Evolutionary conservation across 2,113 vertebrate genomes (phyloP).

Genomic region (Protobothrops mucrosquamatus): DNA sequence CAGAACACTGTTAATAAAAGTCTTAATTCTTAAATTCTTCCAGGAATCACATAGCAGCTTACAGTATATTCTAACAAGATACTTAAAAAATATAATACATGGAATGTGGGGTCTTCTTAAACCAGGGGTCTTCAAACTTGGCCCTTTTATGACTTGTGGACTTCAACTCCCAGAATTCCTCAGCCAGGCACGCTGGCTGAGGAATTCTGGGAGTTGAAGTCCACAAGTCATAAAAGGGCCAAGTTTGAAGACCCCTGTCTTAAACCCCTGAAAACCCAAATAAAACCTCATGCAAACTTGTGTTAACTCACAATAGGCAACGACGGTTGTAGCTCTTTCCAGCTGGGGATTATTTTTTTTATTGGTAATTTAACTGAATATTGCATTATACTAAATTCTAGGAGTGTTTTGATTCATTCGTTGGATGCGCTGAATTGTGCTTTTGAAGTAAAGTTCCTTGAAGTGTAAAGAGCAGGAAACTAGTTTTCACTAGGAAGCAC

Average conservation of each 20-base stretch:
- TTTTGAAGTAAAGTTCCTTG: background rate
- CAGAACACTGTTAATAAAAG: too few relatives aligned
- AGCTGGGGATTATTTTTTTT: background rate
- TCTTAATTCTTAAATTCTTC: background rate
- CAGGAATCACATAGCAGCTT: background rate
- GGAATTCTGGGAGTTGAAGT: too few relatives aligned
- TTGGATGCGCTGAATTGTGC: background rate
- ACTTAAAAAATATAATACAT: background rate
- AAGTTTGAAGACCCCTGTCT: too few relatives aligned
- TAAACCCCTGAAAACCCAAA: background rate
- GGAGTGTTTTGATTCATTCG: background rate
- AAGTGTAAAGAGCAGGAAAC: background rate
- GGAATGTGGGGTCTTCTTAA: background rate
- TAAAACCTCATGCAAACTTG: slow-evolving; percentile 47
- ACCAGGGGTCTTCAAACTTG: too few relatives aligned
- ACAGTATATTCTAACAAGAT: background rate
- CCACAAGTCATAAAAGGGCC: too few relatives aligned
- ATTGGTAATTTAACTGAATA: background rate
- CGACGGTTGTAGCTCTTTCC: background rate
- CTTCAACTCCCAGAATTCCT: too few relatives aligned
- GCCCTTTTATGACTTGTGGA: too few relatives aligned
- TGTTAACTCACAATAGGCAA: slow-evolving; percentile 57
- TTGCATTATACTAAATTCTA: too few relatives aligned
- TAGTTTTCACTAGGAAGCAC: background rate
- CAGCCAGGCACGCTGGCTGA: too few relatives aligned